Evolutionary conservation across 2,888 invertebrate genomes (phyloP), one percentile per base, ranked within the genome.

Genomic region (Lasioglossum lativentre): DNA sequence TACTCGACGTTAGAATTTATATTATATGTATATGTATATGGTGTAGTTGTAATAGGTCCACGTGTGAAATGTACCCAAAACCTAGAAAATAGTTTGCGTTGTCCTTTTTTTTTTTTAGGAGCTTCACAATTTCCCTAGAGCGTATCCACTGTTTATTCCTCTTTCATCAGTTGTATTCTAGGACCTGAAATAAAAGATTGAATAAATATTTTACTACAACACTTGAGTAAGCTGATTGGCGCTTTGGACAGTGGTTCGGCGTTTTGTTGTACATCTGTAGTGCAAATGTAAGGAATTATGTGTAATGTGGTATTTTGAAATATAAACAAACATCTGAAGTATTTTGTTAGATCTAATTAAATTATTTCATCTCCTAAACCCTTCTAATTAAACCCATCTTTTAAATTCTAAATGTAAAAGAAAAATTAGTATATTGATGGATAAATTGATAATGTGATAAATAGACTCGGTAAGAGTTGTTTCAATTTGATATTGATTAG

Each of bases 1-100:
- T 19, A 27, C 6, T 14, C 19, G 45, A 70, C n/a, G 68, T 70
- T 79, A 68, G 72, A 70, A n/a, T 78, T 47, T 38, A 52, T 52
- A 52, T 52, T n/a, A n/a, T 10, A 3, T 3, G n/a, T n/a, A n/a
- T 10, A n/a, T 52, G 16, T 40, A 27, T 14, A 19, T 23, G 27
- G 23, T 4, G 16, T 68, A 38, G 34, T 27, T 19, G 27, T 19
- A 6, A 66, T n/a, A 47, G 38, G 23, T 14, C 12, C 12, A 34
- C 30, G 12, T 34, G 10, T 3, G 4, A 56, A 16, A 42, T 42
- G 30, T 56, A 70, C 27, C 42, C 30, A 23, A 34, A 27, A 30
- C 42, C 3, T 78, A 38, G 63, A 45, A 6, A 27, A 52, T 38
- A 73, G 34, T 14, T 45, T 34, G 66, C 63, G 40, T 4, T 71